These are phyloP conservation scores for Ailurus styani DNA, from an alignment of 2,113 vertebrate species.

Conservation along the genomic window DNA sequence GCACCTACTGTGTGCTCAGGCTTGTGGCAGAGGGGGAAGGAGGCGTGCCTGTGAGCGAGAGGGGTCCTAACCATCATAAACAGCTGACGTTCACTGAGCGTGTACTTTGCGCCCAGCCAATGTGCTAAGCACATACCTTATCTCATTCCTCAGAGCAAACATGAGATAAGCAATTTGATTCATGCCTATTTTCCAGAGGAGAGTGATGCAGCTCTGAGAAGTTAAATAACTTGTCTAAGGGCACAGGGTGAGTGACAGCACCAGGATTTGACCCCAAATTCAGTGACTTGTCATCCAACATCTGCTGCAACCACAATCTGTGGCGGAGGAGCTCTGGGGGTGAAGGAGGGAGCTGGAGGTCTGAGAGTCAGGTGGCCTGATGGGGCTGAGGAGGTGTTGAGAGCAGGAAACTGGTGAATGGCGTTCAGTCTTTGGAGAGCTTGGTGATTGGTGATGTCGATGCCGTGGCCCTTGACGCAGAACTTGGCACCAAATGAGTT, in stretches of 20 bases:
- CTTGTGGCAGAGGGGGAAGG: neutral
- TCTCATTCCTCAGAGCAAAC: neutral
- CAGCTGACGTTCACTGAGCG: neutral
- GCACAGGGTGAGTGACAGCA: neutral
- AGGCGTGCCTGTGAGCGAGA: neutral
- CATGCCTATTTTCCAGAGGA: neutral
- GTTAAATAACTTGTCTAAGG: neutral
- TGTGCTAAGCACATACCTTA: neutral
- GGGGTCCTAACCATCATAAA: neutral
- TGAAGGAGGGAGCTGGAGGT: neutral
- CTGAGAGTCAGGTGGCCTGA: neutral
- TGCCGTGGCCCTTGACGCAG: neutral
- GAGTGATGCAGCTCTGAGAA: neutral
- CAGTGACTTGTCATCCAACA: neutral
- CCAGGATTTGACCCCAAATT: neutral
- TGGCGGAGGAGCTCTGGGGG: neutral
- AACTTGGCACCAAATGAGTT: neutral
- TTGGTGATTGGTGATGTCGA: neutral
- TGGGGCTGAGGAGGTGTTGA: no score
- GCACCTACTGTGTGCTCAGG: neutral
- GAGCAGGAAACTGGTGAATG: neutral
- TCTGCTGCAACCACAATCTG: neutral
- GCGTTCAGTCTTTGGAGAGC: neutral
- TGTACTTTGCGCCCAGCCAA: neutral
- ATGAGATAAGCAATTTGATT: neutral